phyloP scores from a whole-genome alignment of 1,140 invertebrate species.

The Drosophila baimaii region DNA sequence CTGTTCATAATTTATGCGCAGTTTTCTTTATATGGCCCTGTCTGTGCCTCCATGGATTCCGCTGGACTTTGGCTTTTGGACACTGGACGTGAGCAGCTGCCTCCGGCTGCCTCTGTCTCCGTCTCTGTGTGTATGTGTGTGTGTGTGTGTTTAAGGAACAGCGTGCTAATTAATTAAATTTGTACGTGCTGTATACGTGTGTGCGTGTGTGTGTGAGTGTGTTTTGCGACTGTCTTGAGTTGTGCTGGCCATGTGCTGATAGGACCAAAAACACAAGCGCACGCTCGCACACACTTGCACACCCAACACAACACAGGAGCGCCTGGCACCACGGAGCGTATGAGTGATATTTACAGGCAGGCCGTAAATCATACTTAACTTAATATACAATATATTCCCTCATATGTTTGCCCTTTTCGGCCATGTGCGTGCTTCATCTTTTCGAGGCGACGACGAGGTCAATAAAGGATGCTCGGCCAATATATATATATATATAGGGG shows the following conservation, averaged over 20 bases:
- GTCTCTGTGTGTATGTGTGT: constrained; percentile 4
- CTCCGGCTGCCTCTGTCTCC: constrained; percentile 12
- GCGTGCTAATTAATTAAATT: constrained; percentile 83
- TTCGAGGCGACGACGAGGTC: constrained; percentile 12
- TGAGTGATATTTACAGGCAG: constrained; percentile 72
- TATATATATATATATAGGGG: neutral
- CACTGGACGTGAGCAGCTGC: constrained; percentile 59
- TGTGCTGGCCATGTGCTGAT: constrained; percentile 57
- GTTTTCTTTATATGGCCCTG: constrained; percentile 64
- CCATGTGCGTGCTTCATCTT: constrained; percentile 30
- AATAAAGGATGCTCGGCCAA: constrained; percentile 45
- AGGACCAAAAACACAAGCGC: constrained; percentile 30
- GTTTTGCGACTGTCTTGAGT: constrained; percentile 55
- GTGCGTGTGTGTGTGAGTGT: constrained; percentile 14
- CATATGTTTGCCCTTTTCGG: constrained; percentile 46
- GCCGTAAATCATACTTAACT: constrained; percentile 80
- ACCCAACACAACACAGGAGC: neutral
- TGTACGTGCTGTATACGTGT: constrained; percentile 67
- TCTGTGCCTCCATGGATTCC: constrained; percentile 30
- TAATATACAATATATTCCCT: constrained; percentile 68
- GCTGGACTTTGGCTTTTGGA: constrained; percentile 51
- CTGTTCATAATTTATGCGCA: constrained; percentile 80
- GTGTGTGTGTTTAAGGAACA: constrained; percentile 71
- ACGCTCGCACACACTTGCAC: constrained; percentile 5
- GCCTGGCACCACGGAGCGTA: constrained; percentile 44